Conservation (phyloP, 1,140 invertebrate species). For the Drosophila gunungcola region DNA sequence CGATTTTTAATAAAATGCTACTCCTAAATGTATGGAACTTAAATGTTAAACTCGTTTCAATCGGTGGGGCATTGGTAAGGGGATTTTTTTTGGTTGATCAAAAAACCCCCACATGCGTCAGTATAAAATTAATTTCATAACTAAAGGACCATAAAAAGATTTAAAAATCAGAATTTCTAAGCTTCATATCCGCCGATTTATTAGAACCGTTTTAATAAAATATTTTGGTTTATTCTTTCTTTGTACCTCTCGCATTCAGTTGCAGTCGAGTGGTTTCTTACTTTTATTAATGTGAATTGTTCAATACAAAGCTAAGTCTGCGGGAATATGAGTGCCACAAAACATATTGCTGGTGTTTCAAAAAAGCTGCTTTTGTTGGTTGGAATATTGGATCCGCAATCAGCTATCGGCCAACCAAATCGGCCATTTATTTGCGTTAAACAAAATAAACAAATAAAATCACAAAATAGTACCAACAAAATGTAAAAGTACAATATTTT, state of each 20-base stretch:
- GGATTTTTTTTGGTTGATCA: background rate
- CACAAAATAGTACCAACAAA: background rate
- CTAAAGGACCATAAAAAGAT: background rate
- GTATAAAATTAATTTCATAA: too few species aligned
- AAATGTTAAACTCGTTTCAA: background rate
- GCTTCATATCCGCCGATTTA: background rate
- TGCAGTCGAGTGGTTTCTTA: constrained; percentile 9
- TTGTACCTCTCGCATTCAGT: background rate
- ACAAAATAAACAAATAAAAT: constrained; percentile 3
- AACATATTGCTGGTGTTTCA: constrained; percentile 14
- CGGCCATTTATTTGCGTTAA: background rate
- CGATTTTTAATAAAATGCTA: constrained; percentile 33
- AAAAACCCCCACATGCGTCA: background rate
- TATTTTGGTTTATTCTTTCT: constrained; percentile 5
- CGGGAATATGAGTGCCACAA: constrained; percentile 19
- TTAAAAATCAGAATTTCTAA: background rate
- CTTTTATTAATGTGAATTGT: constrained; percentile 28
- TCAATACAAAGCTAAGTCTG: constrained; percentile 32
- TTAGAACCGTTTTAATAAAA: background rate
- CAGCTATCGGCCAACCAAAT: constrained; percentile 2
- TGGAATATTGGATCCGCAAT: constrained; percentile 18
- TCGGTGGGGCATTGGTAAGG: background rate
- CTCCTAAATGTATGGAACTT: constrained; percentile 19
- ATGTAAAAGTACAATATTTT: constrained; percentile 9
- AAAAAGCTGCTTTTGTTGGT: constrained; percentile 7